These are phyloP conservation scores for Puffinus mauretanicus DNA, from an alignment of 2,113 vertebrate genomes.

Conservation along the genomic window DNA sequence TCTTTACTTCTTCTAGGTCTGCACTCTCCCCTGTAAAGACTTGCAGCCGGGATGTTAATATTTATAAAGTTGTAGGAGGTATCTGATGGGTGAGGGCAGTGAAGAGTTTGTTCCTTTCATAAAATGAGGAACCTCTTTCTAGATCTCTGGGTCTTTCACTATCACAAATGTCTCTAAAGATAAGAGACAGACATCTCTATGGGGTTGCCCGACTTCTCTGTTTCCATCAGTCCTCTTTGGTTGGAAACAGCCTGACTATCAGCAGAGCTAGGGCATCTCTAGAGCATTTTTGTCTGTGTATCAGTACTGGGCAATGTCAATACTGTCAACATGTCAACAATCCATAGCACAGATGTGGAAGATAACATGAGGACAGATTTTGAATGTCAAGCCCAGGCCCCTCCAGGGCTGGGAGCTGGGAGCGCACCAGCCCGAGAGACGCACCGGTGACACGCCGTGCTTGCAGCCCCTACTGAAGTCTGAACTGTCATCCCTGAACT, in stretches of 20 bases:
- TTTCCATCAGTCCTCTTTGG: background rate
- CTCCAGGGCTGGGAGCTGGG: background rate
- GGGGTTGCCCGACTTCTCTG: background rate
- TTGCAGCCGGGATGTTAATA: background rate
- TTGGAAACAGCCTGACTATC: background rate
- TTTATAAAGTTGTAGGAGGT: background rate
- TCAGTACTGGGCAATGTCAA: background rate
- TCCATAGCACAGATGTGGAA: background rate
- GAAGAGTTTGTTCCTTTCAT: background rate
- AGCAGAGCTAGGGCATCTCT: background rate
- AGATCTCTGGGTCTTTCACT: background rate
- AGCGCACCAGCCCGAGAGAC: background rate
- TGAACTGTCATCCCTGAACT: background rate
- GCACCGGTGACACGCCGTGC: rapidly evolving
- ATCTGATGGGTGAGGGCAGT: background rate
- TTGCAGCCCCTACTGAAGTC: background rate
- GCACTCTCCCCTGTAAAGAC: background rate
- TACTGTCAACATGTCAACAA: slow-evolving; percentile 4
- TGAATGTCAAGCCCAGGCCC: background rate
- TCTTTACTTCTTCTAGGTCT: background rate
- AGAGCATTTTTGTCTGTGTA: background rate
- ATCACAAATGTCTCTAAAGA: background rate
- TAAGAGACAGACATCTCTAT: background rate
- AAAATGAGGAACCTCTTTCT: background rate
- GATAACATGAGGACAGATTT: background rate